These are phyloP conservation scores for Pelecanoides urinatrix DNA, from an alignment of 2,113 vertebrate genomes.

Conservation along the genomic window DNA sequence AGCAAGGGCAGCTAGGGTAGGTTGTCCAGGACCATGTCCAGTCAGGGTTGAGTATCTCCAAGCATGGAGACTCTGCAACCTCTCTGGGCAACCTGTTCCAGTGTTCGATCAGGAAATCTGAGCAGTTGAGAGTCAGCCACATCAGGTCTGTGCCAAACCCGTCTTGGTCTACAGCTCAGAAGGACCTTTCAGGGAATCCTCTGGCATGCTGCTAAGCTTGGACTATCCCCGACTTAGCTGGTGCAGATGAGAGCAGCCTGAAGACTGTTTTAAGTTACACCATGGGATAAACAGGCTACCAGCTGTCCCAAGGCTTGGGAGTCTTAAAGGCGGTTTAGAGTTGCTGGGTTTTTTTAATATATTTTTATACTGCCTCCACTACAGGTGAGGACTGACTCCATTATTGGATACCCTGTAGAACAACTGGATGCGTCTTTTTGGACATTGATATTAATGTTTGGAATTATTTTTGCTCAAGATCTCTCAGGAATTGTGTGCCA, in stretches of 20 bases:
- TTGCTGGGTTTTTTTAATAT: not conserved
- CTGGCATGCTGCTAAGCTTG: not conserved
- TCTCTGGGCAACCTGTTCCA: not conserved
- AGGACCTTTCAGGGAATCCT: not conserved
- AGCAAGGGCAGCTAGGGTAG: not conserved
- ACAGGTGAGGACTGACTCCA: not conserved
- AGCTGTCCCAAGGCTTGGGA: not conserved
- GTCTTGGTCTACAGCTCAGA: not conserved
- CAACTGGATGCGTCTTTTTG: not conserved
- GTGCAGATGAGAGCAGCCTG: not conserved
- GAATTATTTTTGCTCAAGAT: not conserved
- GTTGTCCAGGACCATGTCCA: not conserved
- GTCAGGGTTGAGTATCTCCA: not conserved
- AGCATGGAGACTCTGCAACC: rapidly evolving
- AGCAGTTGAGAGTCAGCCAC: not conserved
- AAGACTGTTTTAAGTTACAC: not conserved
- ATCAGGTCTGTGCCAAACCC: not conserved
- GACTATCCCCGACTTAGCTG: not conserved
- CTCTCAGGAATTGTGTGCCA: not conserved
- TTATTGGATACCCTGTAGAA: not conserved
- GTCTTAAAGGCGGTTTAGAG: not conserved
- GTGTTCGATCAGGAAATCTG: not conserved
- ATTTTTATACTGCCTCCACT: not conserved
- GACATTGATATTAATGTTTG: not conserved
- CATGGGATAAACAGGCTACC: not conserved